Base-by-base conservation (phyloP, 2,888 invertebrate genomes). In the Tenthredo amoena region DNA sequence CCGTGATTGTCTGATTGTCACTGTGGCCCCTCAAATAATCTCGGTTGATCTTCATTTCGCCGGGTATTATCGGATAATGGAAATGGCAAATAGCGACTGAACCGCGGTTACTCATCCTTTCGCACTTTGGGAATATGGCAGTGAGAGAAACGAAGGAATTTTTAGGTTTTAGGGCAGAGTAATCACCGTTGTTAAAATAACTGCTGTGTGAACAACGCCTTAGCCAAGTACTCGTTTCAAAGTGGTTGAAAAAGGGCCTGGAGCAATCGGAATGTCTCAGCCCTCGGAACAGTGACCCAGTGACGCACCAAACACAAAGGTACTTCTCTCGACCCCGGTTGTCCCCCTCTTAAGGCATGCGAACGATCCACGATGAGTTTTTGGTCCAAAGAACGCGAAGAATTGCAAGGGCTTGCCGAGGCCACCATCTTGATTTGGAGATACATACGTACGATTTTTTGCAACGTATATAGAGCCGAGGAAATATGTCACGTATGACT, bases 281-380 rank as follows among this genome's bases (percentile, higher is more conserved):
- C 83, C 83, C 83, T 68, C 83, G 87, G 86, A 88, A 87, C 87
- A 87, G 87, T 88, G 88, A 89, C 88, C 88, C 88, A 88, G 86
- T 89, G 87, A 87, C 87, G 85, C 81, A 82, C 87, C 86, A 87
- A 88, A 86, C 88, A 88, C 88, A 88, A 88, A 87, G 86, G 82
- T 55, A 43, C 85, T 74, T 85, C 26, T 86, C 55, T 10, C 40
- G 55, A 79, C 34, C 84, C 50, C 37, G 50, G 50, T 26, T 47
- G 12, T 21, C 6, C 84, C 84, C 37, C 34, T 62, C 5, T 81
- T 18, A 43, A 84, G 37, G 72, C 74, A 68, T 47, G 43, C 83
- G 83, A 31, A 47, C 68, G 31, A 40, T 34, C 26, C 81, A 26
- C 47, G 71, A 68, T 68, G 68, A 68, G 83, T 85, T 85, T 85